phyloP scores from a whole-genome alignment of 2,888 invertebrate species.

The Agriopis leucophaearia region DNA sequence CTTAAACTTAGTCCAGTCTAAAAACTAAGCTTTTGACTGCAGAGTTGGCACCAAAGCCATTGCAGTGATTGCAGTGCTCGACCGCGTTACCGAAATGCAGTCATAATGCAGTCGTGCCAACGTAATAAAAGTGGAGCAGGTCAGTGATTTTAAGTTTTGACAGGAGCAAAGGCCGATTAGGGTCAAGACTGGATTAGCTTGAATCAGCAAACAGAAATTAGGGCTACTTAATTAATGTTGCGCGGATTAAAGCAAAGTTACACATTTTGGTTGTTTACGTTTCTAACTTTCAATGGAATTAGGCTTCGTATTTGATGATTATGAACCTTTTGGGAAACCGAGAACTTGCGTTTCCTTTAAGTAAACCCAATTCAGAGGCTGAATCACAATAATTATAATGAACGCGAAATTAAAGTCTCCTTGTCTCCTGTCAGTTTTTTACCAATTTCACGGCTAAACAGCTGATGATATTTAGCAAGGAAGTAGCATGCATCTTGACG shows the following conservation, averaged over 20 bases:
- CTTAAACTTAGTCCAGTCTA: no score
- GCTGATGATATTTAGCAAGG: neutral
- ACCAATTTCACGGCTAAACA: neutral
- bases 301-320: neutral
- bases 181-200: slow-evolving; percentile 26
- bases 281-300: neutral
- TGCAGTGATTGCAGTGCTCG: slow-evolving; percentile 43
- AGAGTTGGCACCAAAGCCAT: slow-evolving; percentile 34
- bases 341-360: neutral
- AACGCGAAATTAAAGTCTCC: neutral
- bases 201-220: slow-evolving; percentile 21
- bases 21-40: slow-evolving; percentile 31
- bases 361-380: neutral
- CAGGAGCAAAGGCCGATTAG: slow-evolving; percentile 25
- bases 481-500: neutral
- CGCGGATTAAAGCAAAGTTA: slow-evolving; percentile 13
- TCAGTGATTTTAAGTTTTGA: slow-evolving; percentile 40
- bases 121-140: slow-evolving; percentile 39
- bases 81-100: slow-evolving; percentile 62
- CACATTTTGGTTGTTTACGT: slow-evolving; percentile 1
- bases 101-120: slow-evolving; percentile 61
- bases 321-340: neutral
- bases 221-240: slow-evolving; percentile 21
- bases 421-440: neutral
- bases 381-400: neutral